Evolutionary conservation across 2,797 vertebrate species (phyloP), one percentile per base, ranked within the genome.

Genomic region (Hyperoplus immaculatus): DNA sequence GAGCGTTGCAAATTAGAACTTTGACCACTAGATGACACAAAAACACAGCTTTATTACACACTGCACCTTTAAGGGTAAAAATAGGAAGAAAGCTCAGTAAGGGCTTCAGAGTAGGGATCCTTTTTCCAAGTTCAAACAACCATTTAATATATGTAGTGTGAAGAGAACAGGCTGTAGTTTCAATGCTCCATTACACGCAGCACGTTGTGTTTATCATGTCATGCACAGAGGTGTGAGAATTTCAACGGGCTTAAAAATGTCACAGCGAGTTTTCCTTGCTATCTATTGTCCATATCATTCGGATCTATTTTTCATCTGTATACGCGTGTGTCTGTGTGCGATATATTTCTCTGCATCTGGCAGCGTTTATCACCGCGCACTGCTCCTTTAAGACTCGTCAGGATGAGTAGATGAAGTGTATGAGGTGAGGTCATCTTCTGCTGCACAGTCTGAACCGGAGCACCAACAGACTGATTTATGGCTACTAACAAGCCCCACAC

Each of bases 341-440:
- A 70, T 82, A 80, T 29, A 29, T 29, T 29, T 86, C 58, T 85
- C 62, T 87, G 87, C 95, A 94, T 95, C 93, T 95, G 95, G 94
- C 77, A 95, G 78, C 18, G 39, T 91, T 95, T 95, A 94, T 71
- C 56, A 75, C 29, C 29, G 66, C 43, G 68, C 74, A 62, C 21
- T 83, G 81, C 89, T 88, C 87, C 84, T 92, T 83, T 75, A 85
- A 80, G 87, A 77, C 88, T 92, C 76, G 14, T 89, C 81, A 77
- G 81, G 85, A 90, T 90, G 90, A 91, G 91, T 62, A 69, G 88
- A 82, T 36, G 81, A 88, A 84, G 84, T 87, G 83, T 65, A 81
- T 79, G 76, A 16, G 47, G 63, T 49, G 81, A 93, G 94, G 92
- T 95, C 93, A 93, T 61, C 16, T 59, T 83, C 77, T 82, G 82